Conservation (phyloP, 1,140 invertebrate genomes). For the Brachionus koreanus region DNA sequence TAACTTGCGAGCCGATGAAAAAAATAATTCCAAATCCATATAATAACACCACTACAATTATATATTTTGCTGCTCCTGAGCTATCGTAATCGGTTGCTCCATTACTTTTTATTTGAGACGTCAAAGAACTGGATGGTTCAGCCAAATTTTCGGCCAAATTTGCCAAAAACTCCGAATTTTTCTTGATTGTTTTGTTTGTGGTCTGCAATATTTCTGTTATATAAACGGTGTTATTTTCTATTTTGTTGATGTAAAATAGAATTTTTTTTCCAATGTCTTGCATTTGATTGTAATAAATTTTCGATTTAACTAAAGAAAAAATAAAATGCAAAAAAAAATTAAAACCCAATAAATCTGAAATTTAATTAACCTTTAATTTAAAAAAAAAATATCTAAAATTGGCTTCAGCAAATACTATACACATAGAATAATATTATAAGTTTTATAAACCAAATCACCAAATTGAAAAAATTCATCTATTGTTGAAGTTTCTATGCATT, state of each 20-base stretch:
- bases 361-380: too few relatives aligned
- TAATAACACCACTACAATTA: not conserved
- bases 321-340: not conserved
- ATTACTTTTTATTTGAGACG: not conserved
- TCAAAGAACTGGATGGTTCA: not conserved
- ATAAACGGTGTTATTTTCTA: conserved; percentile 18
- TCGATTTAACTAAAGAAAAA: not conserved
- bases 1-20: conserved; percentile 35
- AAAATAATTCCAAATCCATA: conserved; percentile 43
- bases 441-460: too few relatives aligned
- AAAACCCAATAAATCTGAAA: too few relatives aligned
- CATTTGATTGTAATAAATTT: not conserved
- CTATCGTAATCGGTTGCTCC: not conserved
- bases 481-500: too few relatives aligned
- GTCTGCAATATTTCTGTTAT: conserved; percentile 4
- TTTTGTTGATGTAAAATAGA: conserved; percentile 26
- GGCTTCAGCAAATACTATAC: too few relatives aligned
- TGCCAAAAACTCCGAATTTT: not conserved
- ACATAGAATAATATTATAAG: too few relatives aligned
- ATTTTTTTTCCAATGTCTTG: conserved; percentile 20
- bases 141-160: not conserved
- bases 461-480: too few relatives aligned
- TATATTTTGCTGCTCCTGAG: conserved; percentile 35
- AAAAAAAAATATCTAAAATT: too few relatives aligned
- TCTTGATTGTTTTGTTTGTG: not conserved